Percentiles rank a stretch among this genome's conserved stretches.
These are phyloP conservation scores for Maniola jurtina DNA, from an alignment of 1,140 invertebrate genomes.

Conservation along the genomic window DNA sequence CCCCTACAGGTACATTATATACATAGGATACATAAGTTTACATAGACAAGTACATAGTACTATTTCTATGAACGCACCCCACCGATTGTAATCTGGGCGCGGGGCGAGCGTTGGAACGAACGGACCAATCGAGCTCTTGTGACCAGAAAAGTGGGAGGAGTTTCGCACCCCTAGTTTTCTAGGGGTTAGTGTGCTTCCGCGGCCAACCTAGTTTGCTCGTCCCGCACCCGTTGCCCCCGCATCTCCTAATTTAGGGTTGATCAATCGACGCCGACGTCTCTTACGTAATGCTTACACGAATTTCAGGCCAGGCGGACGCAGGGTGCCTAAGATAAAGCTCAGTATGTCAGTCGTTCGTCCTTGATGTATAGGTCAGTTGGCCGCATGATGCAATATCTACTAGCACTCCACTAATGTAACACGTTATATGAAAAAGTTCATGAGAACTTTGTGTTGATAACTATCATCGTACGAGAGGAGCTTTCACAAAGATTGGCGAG, in stretches of 20 bases:
- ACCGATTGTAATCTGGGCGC: slow-evolving; percentile 76
- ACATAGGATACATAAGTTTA: slow-evolving; percentile 49
- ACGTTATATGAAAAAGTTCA: too few relatives aligned
- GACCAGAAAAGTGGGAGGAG: slow-evolving; percentile 77
- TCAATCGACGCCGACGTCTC: slow-evolving; percentile 62
- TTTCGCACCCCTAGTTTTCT: slow-evolving; percentile 78
- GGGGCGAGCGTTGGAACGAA: slow-evolving; percentile 61
- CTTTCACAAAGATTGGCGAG: not conserved
- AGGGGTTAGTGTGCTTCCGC: slow-evolving; percentile 78
- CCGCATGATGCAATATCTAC: not conserved
- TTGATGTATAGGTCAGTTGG: not conserved
- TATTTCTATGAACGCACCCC: slow-evolving; percentile 77
- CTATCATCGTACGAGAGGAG: too few relatives aligned
- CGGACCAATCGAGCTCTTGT: slow-evolving; percentile 75
- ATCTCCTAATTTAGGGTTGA: slow-evolving; percentile 76
- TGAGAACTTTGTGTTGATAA: too few relatives aligned
- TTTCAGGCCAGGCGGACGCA: slow-evolving; percentile 26
- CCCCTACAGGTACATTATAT: slow-evolving; percentile 50
- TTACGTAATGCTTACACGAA: slow-evolving; percentile 62
- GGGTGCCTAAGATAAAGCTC: not conserved
- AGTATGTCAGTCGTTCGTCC: not conserved
- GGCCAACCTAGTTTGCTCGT: slow-evolving; percentile 75
- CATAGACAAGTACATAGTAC: slow-evolving; percentile 69
- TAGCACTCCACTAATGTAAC: too few relatives aligned
- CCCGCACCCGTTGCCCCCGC: slow-evolving; percentile 55